Base-by-base conservation (phyloP, 2,113 vertebrate genomes). In the Alligator mississippiensis region DNA sequence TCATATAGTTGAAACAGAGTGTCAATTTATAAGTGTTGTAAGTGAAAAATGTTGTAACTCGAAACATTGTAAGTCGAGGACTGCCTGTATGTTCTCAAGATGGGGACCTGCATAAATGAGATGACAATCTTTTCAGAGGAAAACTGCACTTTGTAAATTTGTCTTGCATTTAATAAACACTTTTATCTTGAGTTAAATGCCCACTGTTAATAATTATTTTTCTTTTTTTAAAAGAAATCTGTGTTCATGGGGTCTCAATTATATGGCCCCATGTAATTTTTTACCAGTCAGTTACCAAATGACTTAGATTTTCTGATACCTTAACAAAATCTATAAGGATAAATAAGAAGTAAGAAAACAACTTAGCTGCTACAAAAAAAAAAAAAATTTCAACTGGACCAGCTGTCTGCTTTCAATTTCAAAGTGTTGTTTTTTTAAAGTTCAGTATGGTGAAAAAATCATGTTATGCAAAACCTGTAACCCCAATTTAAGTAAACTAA, bases 121-220 rank as follows among this genome's bases (percentile, higher is more conserved):
- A 24, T 82, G 58, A 22, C 72, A 63, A 34, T 79, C 77, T 57
- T 3, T 1, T 1, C 38, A 14, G 11, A 82, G 60, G 80, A 38
- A 85, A 78, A 79, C 5, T 47, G 10, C 34, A 57, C 21, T 68
- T 80, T 63, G 47, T 16, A 57, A 21, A 22, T 86, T 60, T 80
- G 30, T 75, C 34, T 77, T 7, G 80, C n/a, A 57, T 78, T 87
- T 25, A 11, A 1, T 81, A 76, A 25, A 68, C 5, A 1, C 2
- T 55, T 61, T 83, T 13, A 27, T 87, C 34, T 79, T 16, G 7
- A 38, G 85, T 90, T 57, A 88, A 18, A 22, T 88, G 22, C 57
- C 59, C 68, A 25, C 22, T 81, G 6, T 4, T 81, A 21, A 2
- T 18, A 17, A 57, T 68, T 83, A 77, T 3, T 0, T 18, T 1